These are phyloP conservation scores for Percina caprodes DNA, from an alignment of 2,113 vertebrate species.

Conservation along the genomic window DNA sequence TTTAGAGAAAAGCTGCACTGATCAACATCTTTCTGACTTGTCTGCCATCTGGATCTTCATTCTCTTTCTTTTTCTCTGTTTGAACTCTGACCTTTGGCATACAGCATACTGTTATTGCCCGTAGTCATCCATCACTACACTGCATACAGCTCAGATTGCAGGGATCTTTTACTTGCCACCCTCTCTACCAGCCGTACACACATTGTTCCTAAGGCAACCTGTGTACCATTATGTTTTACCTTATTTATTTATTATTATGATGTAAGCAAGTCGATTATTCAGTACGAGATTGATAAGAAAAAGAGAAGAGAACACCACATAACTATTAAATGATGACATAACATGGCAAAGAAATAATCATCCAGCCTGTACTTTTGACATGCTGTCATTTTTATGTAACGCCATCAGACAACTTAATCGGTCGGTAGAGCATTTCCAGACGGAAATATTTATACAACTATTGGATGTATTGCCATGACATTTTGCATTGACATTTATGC, in stretches of 20 bases:
- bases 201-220: conserved; percentile 27
- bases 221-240: background rate
- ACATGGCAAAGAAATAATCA: background rate
- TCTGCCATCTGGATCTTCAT: background rate
- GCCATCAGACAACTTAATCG: no score
- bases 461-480: background rate
- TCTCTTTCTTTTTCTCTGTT: background rate
- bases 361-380: no score
- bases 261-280: background rate
- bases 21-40: background rate
- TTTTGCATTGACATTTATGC: no score
- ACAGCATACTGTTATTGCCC: conserved; percentile 37
- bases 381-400: no score
- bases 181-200: background rate
- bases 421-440: no score
- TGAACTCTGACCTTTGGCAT: conserved; percentile 52
- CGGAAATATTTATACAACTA: background rate
- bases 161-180: conserved; percentile 12
- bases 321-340: background rate
- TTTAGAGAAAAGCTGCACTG: background rate
- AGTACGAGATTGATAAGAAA: background rate
- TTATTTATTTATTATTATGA: background rate
- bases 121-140: conserved; percentile 32
- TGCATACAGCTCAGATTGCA: conserved; percentile 45
- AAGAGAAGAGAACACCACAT: background rate